Evolutionary conservation across 2,113 vertebrate genomes (phyloP).

Genomic region (Grammomys dolichurus): DNA sequence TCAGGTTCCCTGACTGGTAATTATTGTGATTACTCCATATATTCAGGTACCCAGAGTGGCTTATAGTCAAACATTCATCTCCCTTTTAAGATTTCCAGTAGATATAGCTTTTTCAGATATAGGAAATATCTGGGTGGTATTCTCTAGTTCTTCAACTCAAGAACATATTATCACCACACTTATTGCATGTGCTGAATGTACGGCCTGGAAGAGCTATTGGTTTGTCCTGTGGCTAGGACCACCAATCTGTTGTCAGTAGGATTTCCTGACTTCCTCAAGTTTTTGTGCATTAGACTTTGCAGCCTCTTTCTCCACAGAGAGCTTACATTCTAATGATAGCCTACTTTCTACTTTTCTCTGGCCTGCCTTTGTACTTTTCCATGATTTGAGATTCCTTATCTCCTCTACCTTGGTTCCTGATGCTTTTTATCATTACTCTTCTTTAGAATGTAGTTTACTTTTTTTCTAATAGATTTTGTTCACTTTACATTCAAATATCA

Average conservation of each 20-base stretch:
- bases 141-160: background rate
- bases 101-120: background rate
- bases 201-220: background rate
- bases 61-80: background rate
- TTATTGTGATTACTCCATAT: background rate
- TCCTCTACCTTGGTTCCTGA: background rate
- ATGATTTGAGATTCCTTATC: background rate
- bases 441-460: background rate
- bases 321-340: background rate
- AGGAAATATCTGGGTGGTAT: background rate
- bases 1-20: background rate
- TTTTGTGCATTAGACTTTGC: background rate
- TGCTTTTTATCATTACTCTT: background rate
- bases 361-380: background rate
- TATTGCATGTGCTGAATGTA: background rate
- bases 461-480: background rate
- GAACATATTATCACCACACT: background rate
- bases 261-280: rapidly evolving
- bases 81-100: background rate
- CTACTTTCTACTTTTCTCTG: background rate
- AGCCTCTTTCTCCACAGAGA: background rate
- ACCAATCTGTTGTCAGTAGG: background rate
- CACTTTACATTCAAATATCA: background rate
- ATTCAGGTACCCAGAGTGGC: background rate
- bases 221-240: background rate